phyloP scores from a whole-genome alignment of 2,113 vertebrate genomes.

The Aphyosemion australe region DNA sequence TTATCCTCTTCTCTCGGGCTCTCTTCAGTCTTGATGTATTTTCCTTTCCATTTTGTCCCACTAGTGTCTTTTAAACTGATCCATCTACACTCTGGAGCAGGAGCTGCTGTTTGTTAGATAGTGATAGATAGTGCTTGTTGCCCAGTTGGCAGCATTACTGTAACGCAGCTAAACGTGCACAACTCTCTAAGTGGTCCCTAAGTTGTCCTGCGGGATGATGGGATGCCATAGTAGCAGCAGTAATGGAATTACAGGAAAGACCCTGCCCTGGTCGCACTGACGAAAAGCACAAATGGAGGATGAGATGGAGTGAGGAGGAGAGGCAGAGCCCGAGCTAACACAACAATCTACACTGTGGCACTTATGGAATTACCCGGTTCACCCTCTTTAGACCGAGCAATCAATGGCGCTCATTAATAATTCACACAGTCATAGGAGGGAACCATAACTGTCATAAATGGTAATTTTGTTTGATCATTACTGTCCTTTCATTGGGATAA shows the following conservation, averaged over 20 bases:
- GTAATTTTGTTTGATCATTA: constrained; percentile 78
- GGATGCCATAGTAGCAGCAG: constrained; percentile 69
- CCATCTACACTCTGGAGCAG: constrained; percentile 43
- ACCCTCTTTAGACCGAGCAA: constrained; percentile 58
- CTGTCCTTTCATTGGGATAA: constrained; percentile 72
- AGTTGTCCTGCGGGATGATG: constrained; percentile 74
- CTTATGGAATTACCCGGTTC: constrained; percentile 67
- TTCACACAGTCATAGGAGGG: constrained; percentile 63
- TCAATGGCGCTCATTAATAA: constrained; percentile 73
- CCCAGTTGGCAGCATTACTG: constrained; percentile 71
- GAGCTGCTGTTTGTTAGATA: constrained; percentile 64
- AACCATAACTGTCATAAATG: constrained; percentile 74
- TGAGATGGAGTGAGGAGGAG: constrained; percentile 51
- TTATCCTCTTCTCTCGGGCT: background rate
- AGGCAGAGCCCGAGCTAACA: constrained; percentile 37
- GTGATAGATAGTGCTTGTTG: constrained; percentile 72
- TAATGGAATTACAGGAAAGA: constrained; percentile 76
- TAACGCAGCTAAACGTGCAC: constrained; percentile 66
- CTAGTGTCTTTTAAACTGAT: constrained; percentile 55
- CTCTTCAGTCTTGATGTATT: constrained; percentile 12
- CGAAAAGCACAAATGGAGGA: constrained; percentile 65
- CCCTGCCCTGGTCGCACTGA: constrained; percentile 59
- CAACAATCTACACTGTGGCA: constrained; percentile 64
- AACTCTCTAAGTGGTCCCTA: constrained; percentile 75
- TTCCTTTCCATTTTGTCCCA: constrained; percentile 38